Evolutionary conservation across 2,113 vertebrate species (phyloP), one percentile per base, ranked within the genome.

Genomic region (Aix galericulata): DNA sequence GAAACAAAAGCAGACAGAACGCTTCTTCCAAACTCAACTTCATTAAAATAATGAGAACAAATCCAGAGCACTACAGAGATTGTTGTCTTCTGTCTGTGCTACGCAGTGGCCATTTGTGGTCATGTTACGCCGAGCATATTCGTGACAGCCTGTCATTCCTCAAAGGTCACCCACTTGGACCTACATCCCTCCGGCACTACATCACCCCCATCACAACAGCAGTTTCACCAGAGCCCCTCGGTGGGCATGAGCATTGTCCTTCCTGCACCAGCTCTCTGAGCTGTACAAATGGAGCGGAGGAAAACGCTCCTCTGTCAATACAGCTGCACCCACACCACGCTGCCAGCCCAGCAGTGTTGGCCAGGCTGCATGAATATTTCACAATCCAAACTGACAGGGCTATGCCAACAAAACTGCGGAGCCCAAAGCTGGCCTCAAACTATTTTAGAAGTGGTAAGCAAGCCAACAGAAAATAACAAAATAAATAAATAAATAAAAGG

Each of bases 291-390:
- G 34, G 26, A 72, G 48, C 2, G 27, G 50, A 31, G 34, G 32
- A 38, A 53, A 53, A 31, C 0, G 1, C 2, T 2, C 20, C 25
- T 85, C 62, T 8, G 21, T n/a, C 0, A 17, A 80, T 31, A 22
- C 50, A n/a, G 34, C 38, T 52, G 80, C 0, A 0, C 38, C 44
- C 0, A 0, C 17, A 60, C 34, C 3, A 1, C 0, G 0, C 25
- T 67, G 48, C 78, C 82, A 82, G n/a, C 38, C 52, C 78, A 31
- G 92, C 71, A 89, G 79, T 55, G 42, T 85, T 82, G 92, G 91
- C 92, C 0, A 0, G 2, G 50, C 40, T n/a, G 48, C 6, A 11
- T 1, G 34, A 60, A 25, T 26, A 36, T 79, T 25, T 80, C 63
- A 72, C 86, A 88, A 82, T 89, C 86, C 86, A 72, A 92, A 31